Evolutionary conservation across 2,113 vertebrate species (phyloP).

Genomic region (Platichthys stellatus): DNA sequence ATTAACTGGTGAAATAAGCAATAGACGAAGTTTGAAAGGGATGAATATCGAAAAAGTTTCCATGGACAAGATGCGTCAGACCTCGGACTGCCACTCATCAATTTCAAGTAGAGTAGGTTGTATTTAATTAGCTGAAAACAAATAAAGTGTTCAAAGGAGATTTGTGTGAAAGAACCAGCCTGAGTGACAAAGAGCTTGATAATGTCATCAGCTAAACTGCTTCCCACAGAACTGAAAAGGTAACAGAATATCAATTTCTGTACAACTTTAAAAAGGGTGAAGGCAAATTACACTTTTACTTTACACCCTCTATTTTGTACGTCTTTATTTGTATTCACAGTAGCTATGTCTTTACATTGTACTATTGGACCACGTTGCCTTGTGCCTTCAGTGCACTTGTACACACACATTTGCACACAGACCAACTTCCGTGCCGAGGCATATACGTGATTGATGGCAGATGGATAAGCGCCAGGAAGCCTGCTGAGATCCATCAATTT

Average conservation of each 20-base stretch:
- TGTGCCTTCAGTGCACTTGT: constrained; percentile 1
- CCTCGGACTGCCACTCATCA: not conserved
- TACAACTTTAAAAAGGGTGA: too few relatives aligned
- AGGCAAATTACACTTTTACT: not conserved
- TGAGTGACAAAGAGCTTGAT: not conserved
- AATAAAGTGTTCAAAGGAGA: not conserved
- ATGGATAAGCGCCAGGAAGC: constrained; percentile 39
- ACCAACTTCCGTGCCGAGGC: constrained; percentile 20
- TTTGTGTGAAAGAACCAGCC: not conserved
- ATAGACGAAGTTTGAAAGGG: not conserved
- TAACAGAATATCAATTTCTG: too few relatives aligned
- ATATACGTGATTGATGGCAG: constrained; percentile 56
- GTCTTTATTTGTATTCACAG: too few relatives aligned
- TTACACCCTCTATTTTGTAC: not conserved
- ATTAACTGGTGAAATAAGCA: constrained; percentile 31
- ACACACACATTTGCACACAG: constrained; percentile 7
- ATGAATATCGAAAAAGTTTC: not conserved
- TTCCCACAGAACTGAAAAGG: too few relatives aligned
- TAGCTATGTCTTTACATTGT: not conserved
- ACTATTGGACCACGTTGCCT: not conserved
- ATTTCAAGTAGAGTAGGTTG: not conserved
- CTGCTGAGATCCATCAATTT: constrained; percentile 62
- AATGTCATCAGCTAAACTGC: too few relatives aligned
- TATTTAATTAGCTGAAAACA: not conserved
- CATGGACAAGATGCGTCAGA: not conserved